Evolutionary conservation across 1,140 invertebrate genomes (phyloP).

Genomic region (Pissodes strobi): DNA sequence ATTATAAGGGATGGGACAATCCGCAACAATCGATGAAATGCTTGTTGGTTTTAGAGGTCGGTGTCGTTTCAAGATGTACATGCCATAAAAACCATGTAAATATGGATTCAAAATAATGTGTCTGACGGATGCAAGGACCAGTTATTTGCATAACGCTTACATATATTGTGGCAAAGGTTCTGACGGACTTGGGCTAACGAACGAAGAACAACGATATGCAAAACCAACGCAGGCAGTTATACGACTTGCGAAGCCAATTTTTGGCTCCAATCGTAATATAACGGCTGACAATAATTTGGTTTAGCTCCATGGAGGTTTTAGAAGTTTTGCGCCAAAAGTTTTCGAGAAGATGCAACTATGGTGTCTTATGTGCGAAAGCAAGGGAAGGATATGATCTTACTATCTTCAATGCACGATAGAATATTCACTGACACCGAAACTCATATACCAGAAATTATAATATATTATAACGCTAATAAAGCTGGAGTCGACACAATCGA

Average conservation of each 20-base stretch:
- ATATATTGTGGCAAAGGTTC: conserved; percentile 30
- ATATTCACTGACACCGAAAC: too few relatives aligned
- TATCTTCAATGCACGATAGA: too few relatives aligned
- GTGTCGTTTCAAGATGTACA: conserved; percentile 10
- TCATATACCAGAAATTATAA: too few relatives aligned
- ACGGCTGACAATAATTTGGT: conserved; percentile 57
- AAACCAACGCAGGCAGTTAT: conserved; percentile 43
- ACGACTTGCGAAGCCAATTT: conserved; percentile 43
- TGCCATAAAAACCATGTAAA: conserved; percentile 12
- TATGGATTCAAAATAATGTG: too few relatives aligned
- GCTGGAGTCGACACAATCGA: too few relatives aligned
- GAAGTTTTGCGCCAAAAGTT: conserved; percentile 30
- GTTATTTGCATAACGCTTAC: conserved; percentile 51
- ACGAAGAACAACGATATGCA: too few relatives aligned
- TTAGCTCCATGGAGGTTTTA: conserved; percentile 42
- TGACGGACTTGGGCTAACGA: background rate
- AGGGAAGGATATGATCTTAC: too few relatives aligned
- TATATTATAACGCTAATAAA: too few relatives aligned
- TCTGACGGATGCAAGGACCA: conserved; percentile 36
- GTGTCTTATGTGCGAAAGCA: conserved; percentile 35
- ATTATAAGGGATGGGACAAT: too few relatives aligned
- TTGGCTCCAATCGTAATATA: conserved; percentile 49
- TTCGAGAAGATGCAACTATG: conserved; percentile 2
- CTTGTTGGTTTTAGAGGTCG: conserved; percentile 18
- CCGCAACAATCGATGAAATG: conserved; percentile 14